Percentiles rank a stretch among this genome's conserved stretches.
These are phyloP conservation scores for Chymomyza fuscimana DNA, from an alignment of 2,888 invertebrate species.

Conservation along the genomic window DNA sequence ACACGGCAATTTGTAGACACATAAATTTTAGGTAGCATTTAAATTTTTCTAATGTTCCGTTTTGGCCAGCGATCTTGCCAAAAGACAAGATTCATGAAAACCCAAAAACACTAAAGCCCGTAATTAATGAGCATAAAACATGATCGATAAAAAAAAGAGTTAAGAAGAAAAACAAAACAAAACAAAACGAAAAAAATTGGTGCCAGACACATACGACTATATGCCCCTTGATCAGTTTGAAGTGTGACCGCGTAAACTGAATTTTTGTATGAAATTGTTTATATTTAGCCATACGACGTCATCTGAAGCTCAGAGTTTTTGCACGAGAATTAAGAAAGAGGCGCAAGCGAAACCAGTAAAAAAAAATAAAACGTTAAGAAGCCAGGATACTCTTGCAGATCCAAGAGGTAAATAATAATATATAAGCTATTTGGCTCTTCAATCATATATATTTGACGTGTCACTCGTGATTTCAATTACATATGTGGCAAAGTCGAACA, in stretches of 20 bases:
- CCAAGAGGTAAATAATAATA: no score
- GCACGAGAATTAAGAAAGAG: constrained; percentile 60
- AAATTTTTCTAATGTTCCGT: not conserved
- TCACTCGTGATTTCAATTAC: no score
- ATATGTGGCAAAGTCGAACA: no score
- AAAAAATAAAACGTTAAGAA: not conserved
- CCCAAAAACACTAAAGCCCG: constrained; percentile 28
- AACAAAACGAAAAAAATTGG: not conserved
- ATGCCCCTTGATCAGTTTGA: constrained; percentile 49
- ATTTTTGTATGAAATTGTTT: constrained; percentile 45
- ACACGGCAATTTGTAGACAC: constrained; percentile 18
- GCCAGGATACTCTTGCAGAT: not conserved
- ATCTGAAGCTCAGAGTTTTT: constrained; percentile 43
- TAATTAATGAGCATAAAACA: constrained; percentile 46
- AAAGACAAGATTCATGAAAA: constrained; percentile 10
- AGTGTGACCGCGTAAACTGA: constrained; percentile 70
- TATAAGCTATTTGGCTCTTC: no score
- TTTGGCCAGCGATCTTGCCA: not conserved
- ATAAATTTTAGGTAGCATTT: not conserved
- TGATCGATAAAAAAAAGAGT: constrained; percentile 12
- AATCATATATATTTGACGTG: no score
- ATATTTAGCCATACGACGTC: constrained; percentile 73
- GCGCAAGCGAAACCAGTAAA: constrained; percentile 11
- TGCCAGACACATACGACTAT: not conserved
- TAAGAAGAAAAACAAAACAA: not conserved